These are phyloP conservation scores for Monopterus albus DNA, from an alignment of 2,113 vertebrate species.

Conservation along the genomic window DNA sequence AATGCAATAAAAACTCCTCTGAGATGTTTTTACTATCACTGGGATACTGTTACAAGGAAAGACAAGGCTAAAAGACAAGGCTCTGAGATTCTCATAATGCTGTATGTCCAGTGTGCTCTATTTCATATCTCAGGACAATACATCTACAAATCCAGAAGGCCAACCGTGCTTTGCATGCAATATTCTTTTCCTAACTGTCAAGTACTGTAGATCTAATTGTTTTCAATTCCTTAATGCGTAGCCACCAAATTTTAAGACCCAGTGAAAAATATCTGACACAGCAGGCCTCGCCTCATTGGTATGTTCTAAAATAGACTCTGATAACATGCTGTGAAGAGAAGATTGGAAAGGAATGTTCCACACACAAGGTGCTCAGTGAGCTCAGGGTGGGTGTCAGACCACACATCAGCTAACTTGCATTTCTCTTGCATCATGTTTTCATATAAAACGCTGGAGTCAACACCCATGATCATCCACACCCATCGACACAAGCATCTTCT, in stretches of 20 bases:
- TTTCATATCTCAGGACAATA: too few species aligned
- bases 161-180: too few species aligned
- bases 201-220: not conserved
- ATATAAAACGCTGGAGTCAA: not conserved
- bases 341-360: conserved; percentile 68
- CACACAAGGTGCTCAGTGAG: conserved; percentile 17
- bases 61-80: too few species aligned
- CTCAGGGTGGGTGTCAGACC: not conserved
- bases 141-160: too few species aligned
- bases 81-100: too few species aligned
- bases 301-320: conserved; percentile 69
- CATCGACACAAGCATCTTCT: not conserved
- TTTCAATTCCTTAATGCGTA: not conserved
- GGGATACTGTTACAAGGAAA: too few species aligned
- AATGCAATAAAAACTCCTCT: too few species aligned
- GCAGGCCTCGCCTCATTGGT: not conserved
- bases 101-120: too few species aligned
- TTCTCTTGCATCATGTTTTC: not conserved
- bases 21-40: too few species aligned
- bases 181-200: not conserved
- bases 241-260: not conserved
- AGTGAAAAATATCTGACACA: not conserved
- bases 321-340: conserved; percentile 49
- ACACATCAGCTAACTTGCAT: conserved; percentile 5
- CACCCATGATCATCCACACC: not conserved